Evolutionary conservation across 30 jellyfish, hydroid and myxozoan genomes (phyloP), one percentile per base, ranked within the genome.

Genomic region (Hydractinia echinata): DNA sequence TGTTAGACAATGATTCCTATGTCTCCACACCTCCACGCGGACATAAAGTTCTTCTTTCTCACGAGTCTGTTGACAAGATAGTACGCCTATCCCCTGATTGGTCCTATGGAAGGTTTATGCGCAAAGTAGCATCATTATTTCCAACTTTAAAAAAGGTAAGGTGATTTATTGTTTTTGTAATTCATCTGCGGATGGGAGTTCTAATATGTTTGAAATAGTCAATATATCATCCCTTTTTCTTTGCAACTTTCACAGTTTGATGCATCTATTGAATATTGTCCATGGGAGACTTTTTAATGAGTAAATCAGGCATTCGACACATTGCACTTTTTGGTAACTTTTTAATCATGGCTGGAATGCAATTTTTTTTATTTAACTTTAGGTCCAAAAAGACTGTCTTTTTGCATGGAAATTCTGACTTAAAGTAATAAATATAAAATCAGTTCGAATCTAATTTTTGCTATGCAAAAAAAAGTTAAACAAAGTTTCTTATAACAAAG

Each of bases 1-100:
- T 30, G 1, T 30, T 30, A 30, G 44, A 30, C 44, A 30, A 30
- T 30, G 44, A 30, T 30, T 30, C 44, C 44, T 30, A 30, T 30
- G 44, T 30, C 44, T 30, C 44, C 44, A 30, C 44, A 30, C 44
- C 44, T 30, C 44, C 44, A 30, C 44, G 44, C 39, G 74, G 4
- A 44, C 74, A 64, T 64, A 64, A 64, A 64, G 39, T 64, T 64
- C 74, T 64, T 7, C 39, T 64, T 7, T 64, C 74, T n/a, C 39
- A 64, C 18, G 74, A 64, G 74, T 64, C 74, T 64, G 51, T n/a
- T 7, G 74, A 64, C 39, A 64, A 64, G 16, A 13, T 64, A 6
- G 39, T 64, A 9, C 19, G 9, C 10, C 18, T 64, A 64, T 6
- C 19, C 19, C 19, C 51, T n/a, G 19, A 44, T n/a, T 64, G 74